Evolutionary conservation across 2,888 invertebrate species (phyloP), one percentile per base, ranked within the genome.

Genomic region (Apeira syringaria): DNA sequence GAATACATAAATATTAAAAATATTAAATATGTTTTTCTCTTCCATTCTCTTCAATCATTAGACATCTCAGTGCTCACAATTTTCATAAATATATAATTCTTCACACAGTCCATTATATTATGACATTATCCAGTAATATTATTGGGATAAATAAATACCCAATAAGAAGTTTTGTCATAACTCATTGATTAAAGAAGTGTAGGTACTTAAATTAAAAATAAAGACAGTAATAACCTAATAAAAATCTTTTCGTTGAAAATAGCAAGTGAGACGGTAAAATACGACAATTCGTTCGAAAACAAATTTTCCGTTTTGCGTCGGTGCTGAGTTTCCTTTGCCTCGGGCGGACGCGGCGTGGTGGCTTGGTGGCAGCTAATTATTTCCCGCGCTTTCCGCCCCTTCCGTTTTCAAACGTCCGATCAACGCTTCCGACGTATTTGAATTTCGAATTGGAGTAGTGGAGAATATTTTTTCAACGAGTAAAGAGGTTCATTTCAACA

Each of bases 331-430:
- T 78, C 79, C 76, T 69, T 68, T 27, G 80, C 82, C 80, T 35
- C 60, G 56, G 71, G 84, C 73, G 39, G 4, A 55, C 45, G 50
- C 45, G 59, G 61, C 33, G 64, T 65, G 68, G 65, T 61, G 68
- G 80, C 18, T 5, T 4, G n/a, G 3, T 6, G 20, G 20, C 82
- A 66, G 84, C 86, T 85, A 85, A 86, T 86, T 86, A 86, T 83
- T 84, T 83, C 84, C 84, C 81, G 82, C 80, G 68, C 72, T 80
- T 81, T 76, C 77, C 73, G 65, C 36, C 25, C 34, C 34, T 37
- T 77, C 78, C 75, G 70, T 57, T 77, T 72, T 70, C 72, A 55
- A 51, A 40, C 60, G 57, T 67, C 62, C 71, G 68, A 73, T 73
- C 63, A 66, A 59, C 57, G 55, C 46, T 63, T 61, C 56, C 59